Base-by-base conservation (phyloP, 2,797 vertebrate genomes). In the Coregonus suidteri region DNA sequence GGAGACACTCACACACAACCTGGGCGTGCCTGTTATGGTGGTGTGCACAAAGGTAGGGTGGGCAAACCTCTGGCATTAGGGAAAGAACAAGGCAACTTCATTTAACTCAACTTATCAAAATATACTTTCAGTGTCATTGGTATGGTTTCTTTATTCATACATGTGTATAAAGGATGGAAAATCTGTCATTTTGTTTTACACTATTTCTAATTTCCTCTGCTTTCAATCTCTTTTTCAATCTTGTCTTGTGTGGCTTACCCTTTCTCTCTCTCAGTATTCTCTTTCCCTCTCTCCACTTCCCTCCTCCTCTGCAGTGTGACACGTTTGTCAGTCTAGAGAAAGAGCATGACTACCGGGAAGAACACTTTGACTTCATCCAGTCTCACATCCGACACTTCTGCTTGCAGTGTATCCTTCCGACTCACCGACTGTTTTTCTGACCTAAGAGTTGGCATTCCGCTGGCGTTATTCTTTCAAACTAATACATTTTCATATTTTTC, bases 351-450 rank as follows among this genome's bases (percentile, higher is more conserved):
- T 99, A 99, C 93, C 96, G 94, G 93, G 98, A 99, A 66, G 98
- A 99, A 88, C 98, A 99, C 93, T 96, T 99, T 0, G 98, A 99
- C 91, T 98, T 99, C 91, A 98, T 99, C 92, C 98, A 99, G 91
- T 98, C 96, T 69, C 95, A 99, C 92, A 94, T 99, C 91, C 95
- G 98, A 86, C 95, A 88, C 82, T 98, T 99, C 93, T 99, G 98
- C 93, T 95, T 99, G 93, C 96, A 98, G 1, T 98, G 97, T 99
- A 99, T 99, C 98, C 96, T 98, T 96, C 88, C 16, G 25, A 14
- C 7, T 11, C 6, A 20, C 56, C 2, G 4, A 25, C n/a, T 64
- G 59, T 0, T 25, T 25, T 25, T 1, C 59, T 62, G 20, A 25
- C 25, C 6, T 9, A 59, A 59, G n/a, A 59, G 6, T 6, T 59